Percentiles rank a stretch among this genome's conserved stretches.
Evolutionary conservation across 2,797 vertebrate species (phyloP).

Genomic region (Halcyon smyrnensis): DNA sequence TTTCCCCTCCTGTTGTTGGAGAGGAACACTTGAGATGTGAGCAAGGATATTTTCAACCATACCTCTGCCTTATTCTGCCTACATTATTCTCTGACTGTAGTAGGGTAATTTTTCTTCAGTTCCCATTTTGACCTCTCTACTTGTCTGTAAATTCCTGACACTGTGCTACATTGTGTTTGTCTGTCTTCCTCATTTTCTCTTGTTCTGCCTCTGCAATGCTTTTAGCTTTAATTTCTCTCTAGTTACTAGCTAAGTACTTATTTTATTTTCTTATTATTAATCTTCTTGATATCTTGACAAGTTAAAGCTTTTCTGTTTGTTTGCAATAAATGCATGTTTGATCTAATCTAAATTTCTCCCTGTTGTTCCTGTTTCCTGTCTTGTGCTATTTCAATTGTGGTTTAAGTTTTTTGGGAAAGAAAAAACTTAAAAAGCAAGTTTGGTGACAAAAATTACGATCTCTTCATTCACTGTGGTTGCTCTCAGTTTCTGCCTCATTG

Average conservation of each 20-base stretch:
- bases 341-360: neutral
- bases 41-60: neutral
- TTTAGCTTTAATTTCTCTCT: neutral
- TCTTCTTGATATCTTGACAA: neutral
- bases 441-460: neutral
- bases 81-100: neutral
- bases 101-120: neutral
- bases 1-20: neutral
- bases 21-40: accelerated
- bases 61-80: neutral
- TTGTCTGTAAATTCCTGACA: neutral
- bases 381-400: neutral
- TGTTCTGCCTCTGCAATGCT: neutral
- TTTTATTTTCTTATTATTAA: neutral
- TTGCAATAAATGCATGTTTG: neutral
- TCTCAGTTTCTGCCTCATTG: neutral
- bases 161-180: accelerated
- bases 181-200: neutral
- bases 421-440: neutral
- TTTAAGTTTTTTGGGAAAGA: neutral
- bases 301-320: neutral
- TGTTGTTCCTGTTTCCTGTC: neutral
- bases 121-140: neutral
- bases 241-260: neutral
- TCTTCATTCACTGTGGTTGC: neutral